These are phyloP conservation scores for Chymomyza procnemis DNA, from an alignment of 2,888 invertebrate species.

Conservation along the genomic window DNA sequence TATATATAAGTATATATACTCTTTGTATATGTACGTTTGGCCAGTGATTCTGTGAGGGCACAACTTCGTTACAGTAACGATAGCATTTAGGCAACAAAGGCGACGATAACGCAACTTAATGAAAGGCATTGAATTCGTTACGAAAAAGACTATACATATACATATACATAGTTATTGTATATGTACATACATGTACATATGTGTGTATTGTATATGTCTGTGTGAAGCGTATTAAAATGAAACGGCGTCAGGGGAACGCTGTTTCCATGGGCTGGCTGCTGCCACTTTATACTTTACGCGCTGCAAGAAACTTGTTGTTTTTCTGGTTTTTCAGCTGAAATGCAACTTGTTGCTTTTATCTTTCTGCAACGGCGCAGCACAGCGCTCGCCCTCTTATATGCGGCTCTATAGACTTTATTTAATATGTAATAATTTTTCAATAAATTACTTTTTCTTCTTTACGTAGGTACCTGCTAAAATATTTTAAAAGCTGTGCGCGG, in stretches of 20 bases:
- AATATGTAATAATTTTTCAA: neutral
- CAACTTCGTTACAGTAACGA: neutral
- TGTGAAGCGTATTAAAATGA: neutral
- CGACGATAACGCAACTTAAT: conserved; percentile 18
- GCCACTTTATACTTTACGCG: neutral
- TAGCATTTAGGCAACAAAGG: conserved; percentile 24
- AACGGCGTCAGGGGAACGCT: neutral
- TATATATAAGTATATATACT: neutral
- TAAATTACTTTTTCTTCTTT: neutral
- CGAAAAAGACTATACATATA: neutral
- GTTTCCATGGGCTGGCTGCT: neutral
- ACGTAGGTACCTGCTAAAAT: neutral
- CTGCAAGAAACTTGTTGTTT: neutral
- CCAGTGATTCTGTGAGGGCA: neutral
- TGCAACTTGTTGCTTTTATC: conserved; percentile 12
- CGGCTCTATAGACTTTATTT: neutral
- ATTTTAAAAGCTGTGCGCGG: neutral
- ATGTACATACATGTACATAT: neutral
- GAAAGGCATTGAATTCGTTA: conserved; percentile 12
- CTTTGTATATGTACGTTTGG: neutral
- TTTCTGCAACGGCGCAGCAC: neutral
- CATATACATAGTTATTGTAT: neutral
- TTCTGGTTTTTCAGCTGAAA: neutral
- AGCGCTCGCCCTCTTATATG: neutral
- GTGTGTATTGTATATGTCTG: neutral